A percentile compares a stretch with the other conserved stretches of the same genome.
phyloP scores from a whole-genome alignment of 2,113 vertebrate genomes.

The Pipra filicauda region DNA sequence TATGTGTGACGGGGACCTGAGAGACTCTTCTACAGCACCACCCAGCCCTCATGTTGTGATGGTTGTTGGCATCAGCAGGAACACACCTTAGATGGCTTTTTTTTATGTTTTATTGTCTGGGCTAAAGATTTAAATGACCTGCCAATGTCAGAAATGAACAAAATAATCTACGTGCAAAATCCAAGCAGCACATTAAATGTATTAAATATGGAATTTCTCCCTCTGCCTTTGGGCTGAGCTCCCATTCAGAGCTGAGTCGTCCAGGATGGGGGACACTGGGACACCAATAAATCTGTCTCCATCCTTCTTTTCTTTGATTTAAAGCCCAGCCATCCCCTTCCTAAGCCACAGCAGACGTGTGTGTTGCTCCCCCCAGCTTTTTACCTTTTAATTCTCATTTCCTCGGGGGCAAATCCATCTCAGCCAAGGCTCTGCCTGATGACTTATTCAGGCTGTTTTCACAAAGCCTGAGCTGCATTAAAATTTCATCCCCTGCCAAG shows the following conservation, averaged over 20 bases:
- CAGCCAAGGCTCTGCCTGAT: background rate
- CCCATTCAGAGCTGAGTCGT: rapidly evolving
- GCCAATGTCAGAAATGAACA: background rate
- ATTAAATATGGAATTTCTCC: background rate
- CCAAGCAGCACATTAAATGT: background rate
- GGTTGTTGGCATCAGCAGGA: background rate
- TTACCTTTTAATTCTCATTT: background rate
- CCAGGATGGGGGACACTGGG: background rate
- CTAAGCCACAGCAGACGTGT: background rate
- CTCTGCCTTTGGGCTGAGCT: background rate
- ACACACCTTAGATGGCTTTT: background rate
- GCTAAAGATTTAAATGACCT: background rate
- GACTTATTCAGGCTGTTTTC: constrained; percentile 41
- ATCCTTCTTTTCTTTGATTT: background rate
- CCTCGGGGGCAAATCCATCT: background rate
- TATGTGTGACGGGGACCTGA: background rate
- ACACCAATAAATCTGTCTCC: background rate
- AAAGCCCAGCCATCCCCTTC: background rate
- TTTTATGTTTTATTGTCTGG: background rate
- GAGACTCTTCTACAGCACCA: background rate
- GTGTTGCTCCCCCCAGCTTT: background rate
- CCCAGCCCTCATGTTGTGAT: background rate
- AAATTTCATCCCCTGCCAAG: background rate
- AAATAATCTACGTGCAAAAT: background rate
- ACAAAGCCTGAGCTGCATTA: background rate